Evolutionary conservation across 2,888 invertebrate species (phyloP), one percentile per base, ranked within the genome.

Genomic region (Rosalia funebris): DNA sequence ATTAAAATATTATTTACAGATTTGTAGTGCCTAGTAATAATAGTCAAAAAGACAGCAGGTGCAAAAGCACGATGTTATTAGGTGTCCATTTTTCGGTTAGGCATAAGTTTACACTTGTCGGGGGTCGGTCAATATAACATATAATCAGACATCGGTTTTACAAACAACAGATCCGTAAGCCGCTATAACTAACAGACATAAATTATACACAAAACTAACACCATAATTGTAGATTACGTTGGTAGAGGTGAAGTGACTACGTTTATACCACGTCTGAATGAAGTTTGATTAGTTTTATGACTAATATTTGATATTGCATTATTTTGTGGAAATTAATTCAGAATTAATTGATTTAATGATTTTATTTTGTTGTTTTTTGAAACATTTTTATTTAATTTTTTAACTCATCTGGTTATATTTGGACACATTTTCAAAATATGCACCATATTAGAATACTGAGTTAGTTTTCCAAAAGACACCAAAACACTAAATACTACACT

Each of bases 161-260:
- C 71, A 71, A 71, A 71, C 69, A 69, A 57, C 62, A 46, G 44
- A 57, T 52, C 52, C 53, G 48, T 48, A 25, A 54, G 50, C 62
- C 53, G 64, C 64, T 64, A 65, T 66, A 68, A 66, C 66, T 63
- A 68, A 68, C 63, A 65, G 54, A 65, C 56, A 66, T 68, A 70
- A 70, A 71, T 71, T 70, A 71, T 61, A 65, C 50, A 48, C 44
- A 70, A 69, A 68, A 69, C 71, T 70, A 71, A 71, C 68, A 69
- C 68, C 60, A 50, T 67, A 66, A 68, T 65, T 63, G 63, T 50
- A 62, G 39, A 48, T 57, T 57, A 55, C 39, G 54, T 41, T 37
- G 34, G 46, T 41, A 34, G 52, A 52, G 37, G 39, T 37, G 14
- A 15, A 37, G n/a, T 32, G 20, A 48, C 25, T 15, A 37, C 25